These are phyloP conservation scores for Gymnothorax reevesii DNA, from an alignment of 2,797 vertebrate genomes.

Conservation along the genomic window DNA sequence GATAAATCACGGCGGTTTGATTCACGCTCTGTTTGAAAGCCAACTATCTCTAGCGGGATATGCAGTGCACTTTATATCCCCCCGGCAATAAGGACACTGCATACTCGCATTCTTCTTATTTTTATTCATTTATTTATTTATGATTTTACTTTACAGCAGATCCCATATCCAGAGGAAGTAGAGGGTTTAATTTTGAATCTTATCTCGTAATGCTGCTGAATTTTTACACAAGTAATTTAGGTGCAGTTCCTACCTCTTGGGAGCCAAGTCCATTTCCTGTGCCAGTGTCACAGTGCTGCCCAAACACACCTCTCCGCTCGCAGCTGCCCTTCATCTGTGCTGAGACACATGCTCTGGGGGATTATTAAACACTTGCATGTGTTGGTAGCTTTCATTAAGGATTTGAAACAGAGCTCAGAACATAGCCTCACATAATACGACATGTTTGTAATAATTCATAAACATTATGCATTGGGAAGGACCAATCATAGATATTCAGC, in stretches of 20 bases:
- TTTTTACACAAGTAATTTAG: neutral
- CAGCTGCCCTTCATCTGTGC: neutral
- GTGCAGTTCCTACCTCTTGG: neutral
- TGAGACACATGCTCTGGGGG: neutral
- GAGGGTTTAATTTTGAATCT: neutral
- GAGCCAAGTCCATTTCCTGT: neutral
- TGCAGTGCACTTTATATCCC: neutral
- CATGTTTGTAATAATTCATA: neutral
- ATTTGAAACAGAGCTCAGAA: neutral
- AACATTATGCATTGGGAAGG: neutral
- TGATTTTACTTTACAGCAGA: neutral
- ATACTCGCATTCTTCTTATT: neutral
- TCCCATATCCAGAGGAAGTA: neutral
- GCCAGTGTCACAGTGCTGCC: neutral
- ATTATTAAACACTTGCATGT: neutral
- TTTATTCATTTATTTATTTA: no score
- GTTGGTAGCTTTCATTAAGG: conserved; percentile 5
- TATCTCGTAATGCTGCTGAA: neutral
- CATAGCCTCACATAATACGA: neutral
- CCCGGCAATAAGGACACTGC: neutral
- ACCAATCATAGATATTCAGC: neutral
- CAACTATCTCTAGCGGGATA: neutral
- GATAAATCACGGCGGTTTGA: neutral
- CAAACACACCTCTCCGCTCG: neutral
- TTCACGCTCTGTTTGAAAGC: neutral